phyloP scores from a whole-genome alignment of 2,113 vertebrate species.

The Octodon degus region DNA sequence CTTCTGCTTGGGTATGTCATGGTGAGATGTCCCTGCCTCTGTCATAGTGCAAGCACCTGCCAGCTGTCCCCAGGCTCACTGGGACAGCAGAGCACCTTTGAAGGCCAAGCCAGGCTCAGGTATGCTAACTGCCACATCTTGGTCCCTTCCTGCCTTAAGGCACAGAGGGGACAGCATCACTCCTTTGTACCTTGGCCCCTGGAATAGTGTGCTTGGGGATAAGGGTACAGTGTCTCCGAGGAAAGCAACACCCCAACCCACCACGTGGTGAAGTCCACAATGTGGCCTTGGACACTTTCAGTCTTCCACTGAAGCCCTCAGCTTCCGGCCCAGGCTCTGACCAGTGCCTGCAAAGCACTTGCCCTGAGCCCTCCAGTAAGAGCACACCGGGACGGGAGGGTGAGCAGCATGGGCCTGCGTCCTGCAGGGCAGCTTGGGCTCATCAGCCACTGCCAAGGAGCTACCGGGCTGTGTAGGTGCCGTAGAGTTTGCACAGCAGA shows the following conservation, averaged over 20 bases:
- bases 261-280: not conserved
- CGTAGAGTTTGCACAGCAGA: not conserved
- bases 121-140: not conserved
- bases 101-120: not conserved
- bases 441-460: not conserved
- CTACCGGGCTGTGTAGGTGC: no score
- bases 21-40: not conserved
- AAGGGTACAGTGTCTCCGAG: not conserved
- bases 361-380: not conserved
- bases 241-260: not conserved
- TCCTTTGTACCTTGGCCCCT: not conserved
- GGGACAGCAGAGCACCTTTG: not conserved
- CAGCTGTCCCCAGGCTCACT: not conserved
- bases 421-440: not conserved
- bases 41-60: not conserved
- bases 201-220: not conserved
- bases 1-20: not conserved
- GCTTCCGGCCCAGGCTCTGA: not conserved
- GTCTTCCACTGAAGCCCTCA: not conserved
- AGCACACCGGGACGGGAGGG: not conserved
- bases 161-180: not conserved
- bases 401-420: rapidly evolving
- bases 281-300: not conserved
- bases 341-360: not conserved
- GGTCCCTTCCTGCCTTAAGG: not conserved